Conservation (phyloP, 2,888 invertebrate genomes). For the Orthosia gracilis region DNA sequence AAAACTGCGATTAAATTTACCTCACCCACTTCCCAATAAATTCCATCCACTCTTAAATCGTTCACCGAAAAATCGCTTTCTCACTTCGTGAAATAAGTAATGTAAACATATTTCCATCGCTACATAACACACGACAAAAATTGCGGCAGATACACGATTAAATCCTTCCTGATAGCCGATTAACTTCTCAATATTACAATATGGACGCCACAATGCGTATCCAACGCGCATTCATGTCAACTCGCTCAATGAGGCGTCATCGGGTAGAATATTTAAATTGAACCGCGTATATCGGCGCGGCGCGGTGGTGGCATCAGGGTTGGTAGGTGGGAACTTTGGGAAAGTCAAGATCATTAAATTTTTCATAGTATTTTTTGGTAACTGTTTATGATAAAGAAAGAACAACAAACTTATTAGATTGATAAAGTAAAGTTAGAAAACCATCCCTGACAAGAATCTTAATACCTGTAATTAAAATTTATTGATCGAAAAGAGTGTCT, state of each 20-base stretch:
- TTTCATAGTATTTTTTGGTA: not conserved
- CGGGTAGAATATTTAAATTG: conserved; percentile 65
- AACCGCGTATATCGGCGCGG: conserved; percentile 42
- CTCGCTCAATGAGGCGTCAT: conserved; percentile 64
- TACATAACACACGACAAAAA: conserved; percentile 49
- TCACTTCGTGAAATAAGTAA: conserved; percentile 19
- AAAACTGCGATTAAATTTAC: not conserved
- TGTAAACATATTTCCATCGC: conserved; percentile 26
- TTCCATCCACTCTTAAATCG: not conserved
- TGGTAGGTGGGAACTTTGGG: not conserved
- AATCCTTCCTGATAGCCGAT: conserved; percentile 62
- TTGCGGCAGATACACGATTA: conserved; percentile 56
- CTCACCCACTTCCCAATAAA: not conserved
- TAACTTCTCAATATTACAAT: conserved; percentile 64
- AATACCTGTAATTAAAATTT: too few relatives aligned
- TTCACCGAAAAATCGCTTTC: not conserved
- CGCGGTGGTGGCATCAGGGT: conserved; percentile 47
- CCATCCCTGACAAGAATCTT: too few relatives aligned
- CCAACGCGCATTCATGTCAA: conserved; percentile 55
- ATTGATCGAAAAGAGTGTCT: too few relatives aligned
- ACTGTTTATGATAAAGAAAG: too few relatives aligned
- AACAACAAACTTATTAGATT: too few relatives aligned
- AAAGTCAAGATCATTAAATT: not conserved
- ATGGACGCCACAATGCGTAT: conserved; percentile 57
- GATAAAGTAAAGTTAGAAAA: too few relatives aligned